These are phyloP conservation scores for Chelidonichthys spinosus DNA, from an alignment of 2,797 vertebrate genomes.

Conservation along the genomic window DNA sequence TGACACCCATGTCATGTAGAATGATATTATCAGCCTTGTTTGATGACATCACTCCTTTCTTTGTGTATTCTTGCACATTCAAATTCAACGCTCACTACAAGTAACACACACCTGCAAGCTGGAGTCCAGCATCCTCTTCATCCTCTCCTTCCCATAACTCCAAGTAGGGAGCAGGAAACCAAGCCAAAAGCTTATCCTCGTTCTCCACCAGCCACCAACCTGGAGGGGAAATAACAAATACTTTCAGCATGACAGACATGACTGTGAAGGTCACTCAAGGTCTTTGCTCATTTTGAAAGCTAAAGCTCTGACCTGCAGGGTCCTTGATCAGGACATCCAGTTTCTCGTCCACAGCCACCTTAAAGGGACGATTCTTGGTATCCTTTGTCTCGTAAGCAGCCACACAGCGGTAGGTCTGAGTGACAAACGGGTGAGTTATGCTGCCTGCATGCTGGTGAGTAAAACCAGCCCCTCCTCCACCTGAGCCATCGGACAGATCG, in stretches of 20 bases:
- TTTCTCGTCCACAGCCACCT: conserved; percentile 77
- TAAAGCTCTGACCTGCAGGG: conserved; percentile 82
- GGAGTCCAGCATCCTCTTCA: conserved; percentile 39
- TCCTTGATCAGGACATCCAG: conserved; percentile 92
- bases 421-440: conserved; percentile 82
- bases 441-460: conserved; percentile 36
- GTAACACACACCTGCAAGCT: conserved; percentile 73
- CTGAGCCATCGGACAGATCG: conserved; percentile 53
- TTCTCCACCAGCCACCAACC: conserved; percentile 98
- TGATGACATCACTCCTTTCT: not conserved
- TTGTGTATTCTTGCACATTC: not conserved
- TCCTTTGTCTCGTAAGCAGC: conserved; percentile 90
- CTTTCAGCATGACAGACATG: not conserved
- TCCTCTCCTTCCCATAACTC: conserved; percentile 69
- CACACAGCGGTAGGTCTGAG: conserved; percentile 86
- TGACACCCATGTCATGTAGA: not conserved
- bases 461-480: not conserved
- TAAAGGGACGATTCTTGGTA: conserved; percentile 85
- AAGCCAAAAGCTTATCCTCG: conserved; percentile 84
- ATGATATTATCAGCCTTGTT: not conserved
- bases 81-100: not conserved
- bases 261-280: not conserved
- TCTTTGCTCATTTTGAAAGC: not conserved
- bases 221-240: conserved; percentile 54
- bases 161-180: conserved; percentile 95